Percentiles rank a stretch among this genome's conserved stretches.
Conservation (phyloP, 1,140 invertebrate species). For the Saccostrea echinata region DNA sequence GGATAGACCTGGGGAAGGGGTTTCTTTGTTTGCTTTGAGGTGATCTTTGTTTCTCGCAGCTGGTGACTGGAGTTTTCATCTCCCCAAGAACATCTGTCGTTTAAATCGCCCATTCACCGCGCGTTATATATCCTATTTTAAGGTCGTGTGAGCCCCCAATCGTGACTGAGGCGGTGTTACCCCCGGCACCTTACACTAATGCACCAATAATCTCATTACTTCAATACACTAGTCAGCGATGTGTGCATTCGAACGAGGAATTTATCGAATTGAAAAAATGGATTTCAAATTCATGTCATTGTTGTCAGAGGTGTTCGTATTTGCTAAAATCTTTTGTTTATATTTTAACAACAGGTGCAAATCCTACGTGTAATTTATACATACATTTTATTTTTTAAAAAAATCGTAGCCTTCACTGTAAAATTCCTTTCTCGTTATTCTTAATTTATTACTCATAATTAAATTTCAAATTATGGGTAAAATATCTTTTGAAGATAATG, state of each 20-base stretch:
- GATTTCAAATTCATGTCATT: conserved; percentile 1
- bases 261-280: conserved; percentile 6
- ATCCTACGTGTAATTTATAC: background rate
- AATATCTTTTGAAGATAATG: no score
- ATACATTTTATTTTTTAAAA: no score
- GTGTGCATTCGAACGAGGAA: conserved; percentile 17
- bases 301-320: background rate
- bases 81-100: background rate
- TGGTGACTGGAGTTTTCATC: background rate
- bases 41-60: conserved; percentile 14
- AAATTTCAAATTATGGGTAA: no score
- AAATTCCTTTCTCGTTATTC: background rate
- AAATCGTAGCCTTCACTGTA: no score
- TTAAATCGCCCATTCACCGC: conserved; percentile 23
- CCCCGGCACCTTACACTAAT: background rate
- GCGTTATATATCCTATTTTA: background rate
- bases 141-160: background rate
- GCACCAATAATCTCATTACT: conserved; percentile 28
- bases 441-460: background rate
- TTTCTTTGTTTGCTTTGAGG: conserved; percentile 19
- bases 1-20: conserved; percentile 2
- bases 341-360: background rate
- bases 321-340: background rate
- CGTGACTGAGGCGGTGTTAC: background rate
- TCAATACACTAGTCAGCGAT: conserved; percentile 7